Conservation (phyloP, 2,113 vertebrate species). For the Procapra przewalskii region DNA sequence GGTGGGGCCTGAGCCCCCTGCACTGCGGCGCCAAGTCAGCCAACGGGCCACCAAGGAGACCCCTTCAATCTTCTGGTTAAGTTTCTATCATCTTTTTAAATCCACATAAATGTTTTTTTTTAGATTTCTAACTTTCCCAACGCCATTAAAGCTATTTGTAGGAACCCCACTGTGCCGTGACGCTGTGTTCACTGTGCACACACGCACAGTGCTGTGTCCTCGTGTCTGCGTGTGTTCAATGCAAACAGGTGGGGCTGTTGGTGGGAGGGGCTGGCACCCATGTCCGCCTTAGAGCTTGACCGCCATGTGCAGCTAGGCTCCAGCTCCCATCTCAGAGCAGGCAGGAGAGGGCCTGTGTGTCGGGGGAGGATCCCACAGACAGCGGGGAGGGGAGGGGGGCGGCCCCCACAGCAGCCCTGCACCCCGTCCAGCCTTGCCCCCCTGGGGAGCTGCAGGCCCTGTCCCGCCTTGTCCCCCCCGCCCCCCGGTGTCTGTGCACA, state of each 20-base stretch:
- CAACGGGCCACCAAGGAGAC: background rate
- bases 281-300: background rate
- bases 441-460: background rate
- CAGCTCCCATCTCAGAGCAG: background rate
- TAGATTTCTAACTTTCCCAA: background rate
- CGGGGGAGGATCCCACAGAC: accelerated
- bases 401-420: background rate
- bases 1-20: background rate
- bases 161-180: background rate
- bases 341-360: background rate
- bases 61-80: background rate
- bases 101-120: background rate
- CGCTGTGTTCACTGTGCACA: background rate
- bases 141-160: background rate
- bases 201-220: background rate
- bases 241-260: background rate
- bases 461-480: background rate
- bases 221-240: background rate
- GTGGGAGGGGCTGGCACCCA: background rate
- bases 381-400: background rate
- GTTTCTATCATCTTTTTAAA: background rate
- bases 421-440: background rate
- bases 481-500: background rate
- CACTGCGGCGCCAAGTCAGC: background rate
- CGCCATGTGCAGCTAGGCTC: too few relatives aligned